Percentiles rank a stretch among this genome's conserved stretches.
These are phyloP conservation scores for Calypte anna DNA, from an alignment of 2,113 vertebrate species.

Conservation along the genomic window DNA sequence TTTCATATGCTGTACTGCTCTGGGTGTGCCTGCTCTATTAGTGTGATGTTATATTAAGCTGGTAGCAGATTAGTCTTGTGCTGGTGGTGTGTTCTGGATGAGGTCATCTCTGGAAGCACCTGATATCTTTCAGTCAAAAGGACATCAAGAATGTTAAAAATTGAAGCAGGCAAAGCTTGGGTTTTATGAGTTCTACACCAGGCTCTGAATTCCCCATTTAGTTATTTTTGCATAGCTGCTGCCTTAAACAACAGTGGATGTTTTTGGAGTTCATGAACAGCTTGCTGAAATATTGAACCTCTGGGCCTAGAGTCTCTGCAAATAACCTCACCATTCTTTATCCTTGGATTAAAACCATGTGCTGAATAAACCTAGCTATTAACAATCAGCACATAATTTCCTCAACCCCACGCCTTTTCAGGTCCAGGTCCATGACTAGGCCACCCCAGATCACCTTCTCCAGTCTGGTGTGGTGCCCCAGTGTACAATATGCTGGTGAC, in stretches of 20 bases:
- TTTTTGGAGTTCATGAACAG: not conserved
- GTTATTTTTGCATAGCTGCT: not conserved
- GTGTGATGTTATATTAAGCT: not conserved
- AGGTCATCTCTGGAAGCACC: not conserved
- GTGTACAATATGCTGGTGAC: constrained; percentile 57
- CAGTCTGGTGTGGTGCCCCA: constrained; percentile 53
- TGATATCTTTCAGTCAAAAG: not conserved
- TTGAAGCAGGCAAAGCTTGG: not conserved
- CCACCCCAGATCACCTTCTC: constrained; percentile 41
- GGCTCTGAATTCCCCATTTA: not conserved
- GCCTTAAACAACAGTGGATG: not conserved
- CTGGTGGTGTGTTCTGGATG: not conserved
- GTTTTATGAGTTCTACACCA: not conserved
- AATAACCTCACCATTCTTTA: not conserved
- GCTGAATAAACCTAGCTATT: constrained; percentile 33
- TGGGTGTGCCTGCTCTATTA: not conserved
- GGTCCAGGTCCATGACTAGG: constrained; percentile 51
- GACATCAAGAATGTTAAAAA: not conserved
- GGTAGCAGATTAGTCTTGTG: not conserved
- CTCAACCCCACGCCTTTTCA: constrained; percentile 53
- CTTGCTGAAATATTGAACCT: not conserved
- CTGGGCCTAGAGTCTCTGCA: not conserved
- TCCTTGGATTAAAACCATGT: constrained; percentile 24
- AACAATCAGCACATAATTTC: constrained; percentile 49
- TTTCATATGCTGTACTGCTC: not conserved